Evolutionary conservation across 2,888 invertebrate genomes (phyloP).

Genomic region (Malthinus seriepunctatus): DNA sequence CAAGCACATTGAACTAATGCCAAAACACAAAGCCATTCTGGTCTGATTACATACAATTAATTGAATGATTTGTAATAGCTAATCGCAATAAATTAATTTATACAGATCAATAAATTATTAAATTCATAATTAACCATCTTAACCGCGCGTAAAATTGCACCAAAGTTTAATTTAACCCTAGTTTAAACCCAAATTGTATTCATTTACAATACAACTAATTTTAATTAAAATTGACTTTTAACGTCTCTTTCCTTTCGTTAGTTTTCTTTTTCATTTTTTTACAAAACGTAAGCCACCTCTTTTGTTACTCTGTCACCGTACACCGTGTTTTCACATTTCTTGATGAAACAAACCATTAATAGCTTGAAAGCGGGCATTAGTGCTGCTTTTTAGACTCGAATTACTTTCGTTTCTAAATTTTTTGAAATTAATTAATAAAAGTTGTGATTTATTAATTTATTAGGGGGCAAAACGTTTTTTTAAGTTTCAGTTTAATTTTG

Average conservation of each 20-base stretch:
- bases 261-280: conserved; percentile 15
- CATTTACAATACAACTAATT: too few relatives aligned
- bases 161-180: too few relatives aligned
- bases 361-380: conserved; percentile 29
- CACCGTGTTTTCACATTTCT: conserved; percentile 21
- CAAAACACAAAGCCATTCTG: too few relatives aligned
- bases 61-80: too few relatives aligned
- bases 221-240: too few relatives aligned
- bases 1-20: too few relatives aligned
- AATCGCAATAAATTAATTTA: too few relatives aligned
- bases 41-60: too few relatives aligned
- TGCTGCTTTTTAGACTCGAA: conserved; percentile 26
- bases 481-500: conserved; percentile 10
- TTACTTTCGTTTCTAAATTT: conserved; percentile 21
- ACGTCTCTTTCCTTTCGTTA: neutral
- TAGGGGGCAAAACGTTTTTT: conserved; percentile 4
- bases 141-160: too few relatives aligned
- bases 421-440: conserved; percentile 26
- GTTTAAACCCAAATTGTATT: too few relatives aligned
- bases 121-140: too few relatives aligned
- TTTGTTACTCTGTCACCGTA: conserved; percentile 26
- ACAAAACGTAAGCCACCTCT: conserved; percentile 14
- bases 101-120: too few relatives aligned
- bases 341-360: conserved; percentile 28
- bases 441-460: conserved; percentile 21